Conservation (phyloP, 2,797 vertebrate species). For the Benthosema pterotum region DNA sequence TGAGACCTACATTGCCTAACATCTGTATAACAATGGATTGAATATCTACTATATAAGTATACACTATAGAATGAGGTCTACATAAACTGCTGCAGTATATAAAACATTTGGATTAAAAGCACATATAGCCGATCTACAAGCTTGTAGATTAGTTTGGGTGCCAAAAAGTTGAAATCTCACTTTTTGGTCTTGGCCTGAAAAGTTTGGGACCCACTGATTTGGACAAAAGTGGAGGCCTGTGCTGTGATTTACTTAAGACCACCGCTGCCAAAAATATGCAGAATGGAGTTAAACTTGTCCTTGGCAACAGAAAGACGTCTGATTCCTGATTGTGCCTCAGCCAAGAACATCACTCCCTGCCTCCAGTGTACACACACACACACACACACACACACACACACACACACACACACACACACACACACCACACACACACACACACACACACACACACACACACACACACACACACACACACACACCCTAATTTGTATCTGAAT, state of each 20-base stretch:
- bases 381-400: slow-evolving; percentile 35
- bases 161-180: no score
- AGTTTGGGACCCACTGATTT: no score
- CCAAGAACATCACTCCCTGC: slow-evolving; percentile 75
- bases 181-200: no score
- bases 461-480: neutral
- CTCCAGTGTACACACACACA: slow-evolving; percentile 64
- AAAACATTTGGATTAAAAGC: no score
- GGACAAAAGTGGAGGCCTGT: slow-evolving; percentile 42
- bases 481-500: neutral
- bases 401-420: slow-evolving; percentile 20
- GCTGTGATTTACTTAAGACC: slow-evolving; percentile 60
- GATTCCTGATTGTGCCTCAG: slow-evolving; percentile 68
- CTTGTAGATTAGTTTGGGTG: no score
- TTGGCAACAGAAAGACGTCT: slow-evolving; percentile 71
- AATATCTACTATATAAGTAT: no score
- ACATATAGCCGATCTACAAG: no score
- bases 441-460: no score
- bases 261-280: slow-evolving; percentile 73
- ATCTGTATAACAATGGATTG: no score
- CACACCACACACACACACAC: slow-evolving; percentile 4
- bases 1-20: no score
- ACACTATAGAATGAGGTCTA: no score
- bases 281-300: slow-evolving; percentile 75
- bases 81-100: no score